Percentiles rank a stretch among this genome's conserved stretches.
Evolutionary conservation across 2,113 vertebrate species (phyloP).

Genomic region (Agapornis roseicollis): DNA sequence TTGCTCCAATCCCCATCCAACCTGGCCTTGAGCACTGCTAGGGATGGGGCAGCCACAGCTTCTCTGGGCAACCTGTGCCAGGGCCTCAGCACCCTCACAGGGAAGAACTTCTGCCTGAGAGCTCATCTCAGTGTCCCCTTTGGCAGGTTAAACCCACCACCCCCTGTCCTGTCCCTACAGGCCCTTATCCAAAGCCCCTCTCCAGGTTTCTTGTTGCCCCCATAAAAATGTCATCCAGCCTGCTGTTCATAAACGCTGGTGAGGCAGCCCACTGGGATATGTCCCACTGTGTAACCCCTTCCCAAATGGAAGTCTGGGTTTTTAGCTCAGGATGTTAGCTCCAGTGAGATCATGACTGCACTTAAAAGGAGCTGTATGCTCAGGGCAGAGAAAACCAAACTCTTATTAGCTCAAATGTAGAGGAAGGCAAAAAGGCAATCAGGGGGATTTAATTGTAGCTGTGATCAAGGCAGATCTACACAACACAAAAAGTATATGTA

Average conservation of each 20-base stretch:
- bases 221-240: not conserved
- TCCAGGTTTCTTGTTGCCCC: not conserved
- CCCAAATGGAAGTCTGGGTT: not conserved
- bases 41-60: no score
- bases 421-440: not conserved
- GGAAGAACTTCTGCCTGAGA: not conserved
- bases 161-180: not conserved
- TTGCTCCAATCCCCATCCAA: not conserved
- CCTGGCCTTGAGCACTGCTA: not conserved
- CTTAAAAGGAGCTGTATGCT: not conserved
- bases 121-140: not conserved
- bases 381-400: not conserved
- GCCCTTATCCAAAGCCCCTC: not conserved
- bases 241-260: rapidly evolving
- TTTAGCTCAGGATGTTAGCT: not conserved
- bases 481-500: not conserved
- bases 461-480: not conserved
- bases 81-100: not conserved
- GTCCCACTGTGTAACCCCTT: not conserved
- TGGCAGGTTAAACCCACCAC: not conserved
- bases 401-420: not conserved
- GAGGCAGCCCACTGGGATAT: rapidly evolving
- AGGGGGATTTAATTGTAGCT: not conserved
- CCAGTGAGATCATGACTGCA: not conserved
- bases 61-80: not conserved